Conservation (phyloP, 2,797 vertebrate species). For the Lates japonicus region DNA sequence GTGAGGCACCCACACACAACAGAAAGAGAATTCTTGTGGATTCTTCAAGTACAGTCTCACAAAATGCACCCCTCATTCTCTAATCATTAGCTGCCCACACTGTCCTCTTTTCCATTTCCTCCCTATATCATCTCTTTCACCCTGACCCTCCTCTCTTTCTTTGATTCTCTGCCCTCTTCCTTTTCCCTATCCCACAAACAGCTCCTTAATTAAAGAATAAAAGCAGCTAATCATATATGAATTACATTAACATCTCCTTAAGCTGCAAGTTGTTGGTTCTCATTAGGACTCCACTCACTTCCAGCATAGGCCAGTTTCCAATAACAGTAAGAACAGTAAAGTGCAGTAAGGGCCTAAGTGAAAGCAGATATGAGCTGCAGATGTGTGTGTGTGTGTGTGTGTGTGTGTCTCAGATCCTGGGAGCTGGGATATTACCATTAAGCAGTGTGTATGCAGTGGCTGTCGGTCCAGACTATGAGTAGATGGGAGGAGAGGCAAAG, state of each 20-base stretch:
- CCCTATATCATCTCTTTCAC: slow-evolving; percentile 36
- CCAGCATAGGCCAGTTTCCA: slow-evolving; percentile 37
- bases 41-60: slow-evolving; percentile 61
- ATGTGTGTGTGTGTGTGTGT: slow-evolving; percentile 26
- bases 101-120: slow-evolving; percentile 46
- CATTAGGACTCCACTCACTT: slow-evolving; percentile 51
- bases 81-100: slow-evolving; percentile 57
- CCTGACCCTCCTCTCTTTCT: background rate
- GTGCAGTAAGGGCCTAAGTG: slow-evolving; percentile 44
- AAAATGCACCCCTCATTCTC: slow-evolving; percentile 52
- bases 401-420: slow-evolving; percentile 7
- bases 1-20: slow-evolving; percentile 57
- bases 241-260: slow-evolving; percentile 61
- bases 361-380: slow-evolving; percentile 53
- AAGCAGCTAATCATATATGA: slow-evolving; percentile 65
- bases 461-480: slow-evolving; percentile 13
- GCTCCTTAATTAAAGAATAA: slow-evolving; percentile 59
- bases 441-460: slow-evolving; percentile 19
- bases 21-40: no score
- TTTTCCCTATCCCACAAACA: slow-evolving; percentile 6
- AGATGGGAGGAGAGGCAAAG: slow-evolving; percentile 27
- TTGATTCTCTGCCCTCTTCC: slow-evolving; percentile 17
- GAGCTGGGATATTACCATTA: slow-evolving; percentile 15
- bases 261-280: slow-evolving; percentile 57
- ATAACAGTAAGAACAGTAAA: slow-evolving; percentile 22